Evolutionary conservation across 2,888 invertebrate genomes (phyloP).

Genomic region (Ferdinandea cuprea): DNA sequence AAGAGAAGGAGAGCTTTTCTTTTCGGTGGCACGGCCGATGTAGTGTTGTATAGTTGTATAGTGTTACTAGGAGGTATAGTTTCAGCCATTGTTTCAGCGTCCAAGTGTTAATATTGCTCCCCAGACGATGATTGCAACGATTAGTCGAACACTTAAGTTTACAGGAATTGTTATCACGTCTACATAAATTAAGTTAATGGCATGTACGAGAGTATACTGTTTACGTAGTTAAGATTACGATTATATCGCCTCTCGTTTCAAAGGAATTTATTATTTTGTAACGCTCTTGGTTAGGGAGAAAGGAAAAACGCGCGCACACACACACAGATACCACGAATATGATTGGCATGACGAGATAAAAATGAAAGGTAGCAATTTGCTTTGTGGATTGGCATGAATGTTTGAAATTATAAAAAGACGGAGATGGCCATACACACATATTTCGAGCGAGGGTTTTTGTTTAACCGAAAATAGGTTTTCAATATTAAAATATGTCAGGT

Average conservation of each 20-base stretch:
- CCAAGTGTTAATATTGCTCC: constrained; percentile 30
- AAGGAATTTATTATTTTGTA: constrained; percentile 17
- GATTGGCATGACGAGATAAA: neutral
- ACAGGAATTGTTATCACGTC: constrained; percentile 36
- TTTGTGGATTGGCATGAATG: neutral
- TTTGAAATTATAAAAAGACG: neutral
- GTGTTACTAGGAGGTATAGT: neutral
- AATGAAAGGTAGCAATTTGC: neutral
- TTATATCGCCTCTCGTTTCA: constrained; percentile 1
- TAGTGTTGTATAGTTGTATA: neutral
- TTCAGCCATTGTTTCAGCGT: constrained; percentile 11
- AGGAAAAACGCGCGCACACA: neutral
- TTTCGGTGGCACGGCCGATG: neutral
- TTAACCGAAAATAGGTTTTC: no score
- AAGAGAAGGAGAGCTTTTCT: neutral
- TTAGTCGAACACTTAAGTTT: constrained; percentile 43
- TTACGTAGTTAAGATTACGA: constrained; percentile 40
- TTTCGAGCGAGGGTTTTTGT: no score
- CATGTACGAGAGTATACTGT: constrained; percentile 17
- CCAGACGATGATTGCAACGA: constrained; percentile 43
- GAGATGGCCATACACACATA: no score
- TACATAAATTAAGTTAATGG: constrained; percentile 42
- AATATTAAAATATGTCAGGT: no score
- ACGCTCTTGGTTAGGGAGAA: neutral
- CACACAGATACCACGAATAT: neutral